Conservation (phyloP, 2,113 vertebrate species). For the Xerus inauris region DNA sequence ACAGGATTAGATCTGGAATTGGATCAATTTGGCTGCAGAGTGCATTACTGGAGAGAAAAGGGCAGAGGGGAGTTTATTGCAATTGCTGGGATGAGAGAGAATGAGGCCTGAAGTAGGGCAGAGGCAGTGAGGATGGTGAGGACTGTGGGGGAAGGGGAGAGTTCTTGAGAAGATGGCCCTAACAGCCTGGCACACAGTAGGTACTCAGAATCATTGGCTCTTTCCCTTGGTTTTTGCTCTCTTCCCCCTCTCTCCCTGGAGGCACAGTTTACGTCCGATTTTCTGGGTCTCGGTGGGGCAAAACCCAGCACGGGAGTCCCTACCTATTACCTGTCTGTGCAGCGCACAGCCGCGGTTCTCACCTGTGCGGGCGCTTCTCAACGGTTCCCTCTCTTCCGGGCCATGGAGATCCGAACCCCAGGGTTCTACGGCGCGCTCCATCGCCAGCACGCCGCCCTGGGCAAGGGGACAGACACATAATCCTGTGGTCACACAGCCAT, state of each 20-base stretch:
- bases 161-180: neutral
- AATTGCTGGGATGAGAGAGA: neutral
- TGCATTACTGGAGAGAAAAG: neutral
- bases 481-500: slow-evolving; percentile 55
- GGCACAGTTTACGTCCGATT: neutral
- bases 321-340: neutral
- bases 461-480: slow-evolving; percentile 42
- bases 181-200: slow-evolving; percentile 6
- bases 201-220: neutral
- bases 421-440: slow-evolving; percentile 65
- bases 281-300: neutral
- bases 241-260: neutral
- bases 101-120: slow-evolving; percentile 28
- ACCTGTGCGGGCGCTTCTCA: slow-evolving; percentile 67
- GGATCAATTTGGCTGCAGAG: neutral
- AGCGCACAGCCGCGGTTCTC: slow-evolving; percentile 40
- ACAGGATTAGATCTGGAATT: neutral
- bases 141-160: neutral
- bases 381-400: slow-evolving; percentile 53
- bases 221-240: neutral
- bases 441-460: slow-evolving; percentile 48
- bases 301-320: neutral
- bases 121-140: neutral
- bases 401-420: slow-evolving; percentile 56
- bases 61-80: neutral